Percentiles rank a stretch among this genome's conserved stretches.
These are phyloP conservation scores for Caenorhabditis afra DNA, from an alignment of 2,888 invertebrate genomes.

Conservation along the genomic window DNA sequence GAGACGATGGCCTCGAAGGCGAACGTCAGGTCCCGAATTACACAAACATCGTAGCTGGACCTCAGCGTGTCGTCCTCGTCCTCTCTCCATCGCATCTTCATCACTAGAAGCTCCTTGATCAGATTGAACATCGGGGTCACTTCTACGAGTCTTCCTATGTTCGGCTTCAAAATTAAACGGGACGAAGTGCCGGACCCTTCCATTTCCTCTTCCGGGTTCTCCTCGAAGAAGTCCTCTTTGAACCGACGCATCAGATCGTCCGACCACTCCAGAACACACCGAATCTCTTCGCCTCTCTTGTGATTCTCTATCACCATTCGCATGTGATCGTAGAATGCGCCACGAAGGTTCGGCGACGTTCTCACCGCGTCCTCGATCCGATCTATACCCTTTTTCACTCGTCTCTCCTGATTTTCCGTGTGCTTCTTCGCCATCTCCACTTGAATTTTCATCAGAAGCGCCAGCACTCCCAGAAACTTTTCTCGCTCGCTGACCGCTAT, in stretches of 20 bases:
- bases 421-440: constrained; percentile 47
- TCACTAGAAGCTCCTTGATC: constrained; percentile 52
- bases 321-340: constrained; percentile 48
- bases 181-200: constrained; percentile 1
- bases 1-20: constrained; percentile 24
- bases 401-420: constrained; percentile 20
- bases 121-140: constrained; percentile 47
- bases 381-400: constrained; percentile 12
- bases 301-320: constrained; percentile 20
- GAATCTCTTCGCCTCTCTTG: constrained; percentile 39
- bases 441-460: constrained; percentile 63
- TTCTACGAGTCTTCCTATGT: constrained; percentile 13
- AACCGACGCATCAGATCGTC: constrained; percentile 21
- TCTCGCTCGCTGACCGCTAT: constrained; percentile 56
- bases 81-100: constrained; percentile 59
- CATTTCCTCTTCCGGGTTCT: not conserved
- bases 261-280: constrained; percentile 39
- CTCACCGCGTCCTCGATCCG: constrained; percentile 37
- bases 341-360: constrained; percentile 30
- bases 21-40: constrained; percentile 33
- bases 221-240: constrained; percentile 42
- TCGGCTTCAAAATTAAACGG: constrained; percentile 12
- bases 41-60: constrained; percentile 27
- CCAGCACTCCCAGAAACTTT: constrained; percentile 60
- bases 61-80: constrained; percentile 48